Evolutionary conservation across 2,888 invertebrate species (phyloP).

Genomic region (Cephus nigrinus): DNA sequence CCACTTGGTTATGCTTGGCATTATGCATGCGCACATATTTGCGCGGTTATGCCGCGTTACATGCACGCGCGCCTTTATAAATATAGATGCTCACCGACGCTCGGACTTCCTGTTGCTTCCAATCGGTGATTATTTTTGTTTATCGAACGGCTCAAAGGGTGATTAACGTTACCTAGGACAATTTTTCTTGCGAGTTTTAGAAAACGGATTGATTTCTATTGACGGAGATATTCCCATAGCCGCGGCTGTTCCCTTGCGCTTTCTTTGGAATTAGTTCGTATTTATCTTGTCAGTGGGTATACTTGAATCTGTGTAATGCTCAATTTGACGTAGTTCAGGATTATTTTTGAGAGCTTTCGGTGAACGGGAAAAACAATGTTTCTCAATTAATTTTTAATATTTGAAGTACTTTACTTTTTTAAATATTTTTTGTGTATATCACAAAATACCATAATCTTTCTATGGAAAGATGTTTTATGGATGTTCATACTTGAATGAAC

Average conservation of each 20-base stretch:
- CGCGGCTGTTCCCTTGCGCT: too few species aligned
- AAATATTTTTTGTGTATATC: not conserved
- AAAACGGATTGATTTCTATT: too few species aligned
- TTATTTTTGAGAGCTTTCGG: too few species aligned
- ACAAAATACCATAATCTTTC: too few species aligned
- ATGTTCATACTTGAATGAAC: not conserved
- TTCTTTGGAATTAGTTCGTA: too few species aligned
- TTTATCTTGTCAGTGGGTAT: not conserved
- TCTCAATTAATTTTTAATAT: not conserved
- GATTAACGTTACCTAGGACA: not conserved
- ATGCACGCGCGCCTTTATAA: not conserved
- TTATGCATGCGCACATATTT: constrained; percentile 54
- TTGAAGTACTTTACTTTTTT: not conserved
- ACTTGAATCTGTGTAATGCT: not conserved
- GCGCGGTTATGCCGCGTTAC: constrained; percentile 11
- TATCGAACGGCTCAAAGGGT: not conserved
- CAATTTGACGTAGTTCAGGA: not conserved
- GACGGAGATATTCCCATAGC: not conserved
- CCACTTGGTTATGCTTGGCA: constrained; percentile 56
- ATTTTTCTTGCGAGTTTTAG: not conserved
- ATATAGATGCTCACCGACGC: not conserved
- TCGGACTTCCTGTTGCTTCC: constrained; percentile 7
- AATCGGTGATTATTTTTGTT: not conserved
- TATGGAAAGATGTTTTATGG: not conserved
- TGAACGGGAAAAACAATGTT: too few species aligned